A percentile compares a stretch with the other conserved stretches of the same genome.
These are phyloP conservation scores for Pomatostomus ruficeps DNA, from an alignment of 2,113 vertebrate species.

Conservation along the genomic window DNA sequence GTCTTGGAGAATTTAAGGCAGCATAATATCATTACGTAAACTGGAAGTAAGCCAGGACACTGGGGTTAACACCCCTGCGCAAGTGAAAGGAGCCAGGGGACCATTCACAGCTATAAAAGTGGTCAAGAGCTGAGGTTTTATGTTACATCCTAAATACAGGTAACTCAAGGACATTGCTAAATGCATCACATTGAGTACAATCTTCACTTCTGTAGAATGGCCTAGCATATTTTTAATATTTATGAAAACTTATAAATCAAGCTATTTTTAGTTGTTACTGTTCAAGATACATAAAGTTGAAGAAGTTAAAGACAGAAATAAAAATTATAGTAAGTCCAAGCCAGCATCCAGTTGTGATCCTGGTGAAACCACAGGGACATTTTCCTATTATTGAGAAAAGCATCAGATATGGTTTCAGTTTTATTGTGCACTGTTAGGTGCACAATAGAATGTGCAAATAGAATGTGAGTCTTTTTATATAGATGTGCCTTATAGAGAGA, in stretches of 20 bases:
- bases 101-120: constrained; percentile 20
- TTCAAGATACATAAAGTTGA: not conserved
- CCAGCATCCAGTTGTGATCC: not conserved
- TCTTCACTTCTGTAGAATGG: not conserved
- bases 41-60: constrained; percentile 21
- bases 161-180: constrained; percentile 31
- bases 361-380: not conserved
- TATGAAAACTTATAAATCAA: not conserved
- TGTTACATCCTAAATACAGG: constrained; percentile 20
- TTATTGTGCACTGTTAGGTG: not conserved
- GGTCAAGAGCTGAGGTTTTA: constrained; percentile 17
- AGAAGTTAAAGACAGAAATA: not conserved
- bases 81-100: constrained; percentile 29
- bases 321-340: not conserved
- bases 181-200: not conserved
- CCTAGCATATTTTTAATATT: not conserved
- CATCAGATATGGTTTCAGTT: not conserved
- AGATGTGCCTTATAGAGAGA: not conserved
- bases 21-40: not conserved
- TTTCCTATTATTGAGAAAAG: not conserved
- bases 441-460: not conserved
- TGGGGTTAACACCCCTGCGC: constrained; percentile 33
- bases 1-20: not conserved
- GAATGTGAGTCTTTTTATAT: not conserved
- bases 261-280: not conserved